These are phyloP conservation scores for Oenanthe melanoleuca DNA, from an alignment of 2,113 vertebrate genomes.

Conservation along the genomic window DNA sequence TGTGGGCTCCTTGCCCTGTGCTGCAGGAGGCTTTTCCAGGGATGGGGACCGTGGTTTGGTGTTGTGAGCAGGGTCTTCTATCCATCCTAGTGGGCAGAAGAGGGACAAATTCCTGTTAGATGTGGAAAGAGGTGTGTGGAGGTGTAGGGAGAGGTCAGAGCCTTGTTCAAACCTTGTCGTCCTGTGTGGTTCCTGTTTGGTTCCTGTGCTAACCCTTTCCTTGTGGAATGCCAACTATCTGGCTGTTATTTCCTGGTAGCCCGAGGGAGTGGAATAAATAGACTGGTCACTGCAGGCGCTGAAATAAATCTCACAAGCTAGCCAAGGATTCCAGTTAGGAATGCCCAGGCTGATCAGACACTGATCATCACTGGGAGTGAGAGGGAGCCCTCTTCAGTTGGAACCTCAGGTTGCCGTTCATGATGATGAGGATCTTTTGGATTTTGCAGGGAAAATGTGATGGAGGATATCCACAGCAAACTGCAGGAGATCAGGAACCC, in stretches of 20 bases:
- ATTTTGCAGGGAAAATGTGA: conserved; percentile 78
- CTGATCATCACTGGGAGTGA: neutral
- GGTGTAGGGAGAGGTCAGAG: neutral
- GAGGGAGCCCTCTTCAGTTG: conserved; percentile 3
- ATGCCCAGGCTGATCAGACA: neutral
- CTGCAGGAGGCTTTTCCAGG: neutral
- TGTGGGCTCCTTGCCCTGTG: neutral
- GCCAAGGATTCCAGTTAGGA: conserved; percentile 8
- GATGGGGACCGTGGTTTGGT: rapidly evolving
- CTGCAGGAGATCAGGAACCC: conserved; percentile 90
- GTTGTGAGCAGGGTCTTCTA: rapidly evolving
- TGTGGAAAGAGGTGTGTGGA: neutral
- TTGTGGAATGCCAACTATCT: conserved; percentile 36
- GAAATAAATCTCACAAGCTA: neutral
- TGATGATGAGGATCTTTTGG: neutral
- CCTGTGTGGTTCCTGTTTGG: neutral
- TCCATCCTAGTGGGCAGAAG: neutral
- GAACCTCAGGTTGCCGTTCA: rapidly evolving
- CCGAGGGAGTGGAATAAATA: conserved; percentile 37
- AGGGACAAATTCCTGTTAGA: neutral
- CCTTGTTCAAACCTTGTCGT: neutral
- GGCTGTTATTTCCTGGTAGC: conserved; percentile 45
- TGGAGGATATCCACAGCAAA: conserved; percentile 90
- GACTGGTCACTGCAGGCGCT: neutral
- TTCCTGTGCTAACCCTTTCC: neutral